Conservation (phyloP, 1,140 invertebrate genomes). For the Nixonia krombeini region DNA sequence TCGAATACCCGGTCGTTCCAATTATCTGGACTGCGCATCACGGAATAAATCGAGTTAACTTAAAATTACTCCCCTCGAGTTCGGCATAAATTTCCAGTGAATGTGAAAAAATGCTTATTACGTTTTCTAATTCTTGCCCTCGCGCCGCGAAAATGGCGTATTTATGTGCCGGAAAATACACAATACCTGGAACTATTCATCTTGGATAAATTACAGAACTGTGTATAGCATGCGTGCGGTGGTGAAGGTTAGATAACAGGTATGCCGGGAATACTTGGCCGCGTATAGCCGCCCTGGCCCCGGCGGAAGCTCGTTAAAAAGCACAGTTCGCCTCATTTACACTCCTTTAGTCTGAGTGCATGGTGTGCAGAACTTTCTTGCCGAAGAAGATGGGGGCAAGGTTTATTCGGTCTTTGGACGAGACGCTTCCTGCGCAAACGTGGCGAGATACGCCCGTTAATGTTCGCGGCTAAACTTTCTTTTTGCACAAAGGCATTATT, state of each 20-base stretch:
- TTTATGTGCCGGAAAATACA: conserved; percentile 25
- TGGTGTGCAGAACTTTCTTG: conserved; percentile 14
- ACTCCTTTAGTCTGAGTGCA: conserved; percentile 13
- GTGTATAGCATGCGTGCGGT: conserved; percentile 20
- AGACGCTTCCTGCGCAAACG: background rate
- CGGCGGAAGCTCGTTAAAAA: conserved; percentile 39
- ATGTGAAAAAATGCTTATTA: no score
- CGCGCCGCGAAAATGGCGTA: conserved; percentile 30
- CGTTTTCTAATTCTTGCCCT: conserved; percentile 5
- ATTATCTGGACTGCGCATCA: no score
- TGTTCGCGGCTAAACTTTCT: background rate
- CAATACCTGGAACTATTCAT: conserved; percentile 33
- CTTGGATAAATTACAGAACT: conserved; percentile 31
- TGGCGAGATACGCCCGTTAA: background rate
- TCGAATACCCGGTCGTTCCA: no score
- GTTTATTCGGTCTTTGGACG: conserved; percentile 1
- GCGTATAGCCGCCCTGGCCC: background rate
- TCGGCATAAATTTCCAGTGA: no score
- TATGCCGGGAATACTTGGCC: conserved; percentile 2
- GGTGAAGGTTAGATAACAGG: conserved; percentile 26
- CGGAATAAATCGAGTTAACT: no score
- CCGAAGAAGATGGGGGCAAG: background rate
- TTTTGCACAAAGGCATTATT: conserved; percentile 7
- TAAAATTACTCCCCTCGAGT: no score
- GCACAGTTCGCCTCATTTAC: conserved; percentile 45